Conservation (phyloP, 1,140 invertebrate species). For the Drosophila paulistorum region DNA sequence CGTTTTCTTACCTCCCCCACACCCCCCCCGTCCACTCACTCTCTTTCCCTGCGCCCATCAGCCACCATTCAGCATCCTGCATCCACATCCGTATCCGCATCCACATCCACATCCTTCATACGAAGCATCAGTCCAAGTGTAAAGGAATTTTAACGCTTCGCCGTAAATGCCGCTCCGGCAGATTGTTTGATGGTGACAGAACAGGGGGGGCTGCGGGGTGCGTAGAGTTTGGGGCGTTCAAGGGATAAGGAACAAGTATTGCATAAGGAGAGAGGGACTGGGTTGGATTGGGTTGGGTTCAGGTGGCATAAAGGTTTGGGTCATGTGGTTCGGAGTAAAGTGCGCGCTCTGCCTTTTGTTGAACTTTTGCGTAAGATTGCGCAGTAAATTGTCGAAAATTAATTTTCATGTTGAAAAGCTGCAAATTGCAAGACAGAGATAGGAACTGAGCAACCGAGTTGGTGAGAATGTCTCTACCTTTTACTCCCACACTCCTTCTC, state of each 20-base stretch:
- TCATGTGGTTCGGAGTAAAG: slow-evolving; percentile 36
- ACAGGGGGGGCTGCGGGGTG: background rate
- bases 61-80: background rate
- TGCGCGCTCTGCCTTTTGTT: slow-evolving; percentile 69
- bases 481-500: background rate
- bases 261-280: background rate
- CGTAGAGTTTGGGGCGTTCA: background rate
- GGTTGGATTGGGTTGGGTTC: slow-evolving; percentile 7
- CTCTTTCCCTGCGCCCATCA: background rate
- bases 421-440: slow-evolving; percentile 60
- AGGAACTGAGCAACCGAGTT: slow-evolving; percentile 9
- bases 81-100: background rate
- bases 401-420: slow-evolving; percentile 80
- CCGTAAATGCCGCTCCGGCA: slow-evolving; percentile 63
- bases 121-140: slow-evolving; percentile 66
- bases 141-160: slow-evolving; percentile 78
- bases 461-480: background rate
- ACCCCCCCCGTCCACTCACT: too few relatives aligned
- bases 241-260: slow-evolving; percentile 11
- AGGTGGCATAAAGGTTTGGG: slow-evolving; percentile 27
- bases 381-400: slow-evolving; percentile 82
- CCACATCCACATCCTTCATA: slow-evolving; percentile 13
- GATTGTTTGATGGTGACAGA: slow-evolving; percentile 69
- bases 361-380: slow-evolving; percentile 81
- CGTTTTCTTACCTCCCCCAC: background rate